phyloP scores from a whole-genome alignment of 2,888 invertebrate species.

The Oegoconia quadripuncta region DNA sequence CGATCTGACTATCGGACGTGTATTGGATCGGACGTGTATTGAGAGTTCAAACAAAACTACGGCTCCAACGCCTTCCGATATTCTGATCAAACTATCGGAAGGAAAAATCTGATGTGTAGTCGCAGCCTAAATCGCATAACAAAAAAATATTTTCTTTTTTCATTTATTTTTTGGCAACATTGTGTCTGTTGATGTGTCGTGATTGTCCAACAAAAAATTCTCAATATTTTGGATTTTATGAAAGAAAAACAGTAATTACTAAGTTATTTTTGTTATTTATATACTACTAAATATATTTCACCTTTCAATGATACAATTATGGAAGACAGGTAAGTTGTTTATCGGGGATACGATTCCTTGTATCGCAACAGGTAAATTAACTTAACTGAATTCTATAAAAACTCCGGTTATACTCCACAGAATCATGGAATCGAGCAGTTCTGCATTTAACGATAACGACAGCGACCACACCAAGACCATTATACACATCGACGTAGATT shows the following conservation, averaged over 20 bases:
- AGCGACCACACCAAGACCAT: conserved; percentile 83
- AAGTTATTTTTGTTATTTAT: conserved; percentile 48
- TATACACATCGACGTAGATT: conserved; percentile 90
- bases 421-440: conserved; percentile 72
- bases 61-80: too few relatives aligned
- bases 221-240: conserved; percentile 73
- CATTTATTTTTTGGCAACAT: conserved; percentile 52
- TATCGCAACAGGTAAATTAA: conserved; percentile 65
- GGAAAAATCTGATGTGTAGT: too few relatives aligned
- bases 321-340: conserved; percentile 62
- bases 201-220: conserved; percentile 69
- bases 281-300: conserved; percentile 47
- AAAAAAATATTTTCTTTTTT: conserved; percentile 22
- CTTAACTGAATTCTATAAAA: conserved; percentile 58
- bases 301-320: conserved; percentile 56
- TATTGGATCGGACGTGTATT: conserved; percentile 4
- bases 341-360: conserved; percentile 35
- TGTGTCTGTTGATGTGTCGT: conserved; percentile 75
- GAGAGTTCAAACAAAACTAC: too few relatives aligned
- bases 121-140: too few relatives aligned
- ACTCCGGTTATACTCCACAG: conserved; percentile 56
- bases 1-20: too few relatives aligned
- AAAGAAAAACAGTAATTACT: conserved; percentile 62
- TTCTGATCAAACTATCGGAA: too few relatives aligned
- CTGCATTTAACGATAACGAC: conserved; percentile 53